Base-by-base conservation (phyloP, 2,797 vertebrate species). In the Characodon lateralis region DNA sequence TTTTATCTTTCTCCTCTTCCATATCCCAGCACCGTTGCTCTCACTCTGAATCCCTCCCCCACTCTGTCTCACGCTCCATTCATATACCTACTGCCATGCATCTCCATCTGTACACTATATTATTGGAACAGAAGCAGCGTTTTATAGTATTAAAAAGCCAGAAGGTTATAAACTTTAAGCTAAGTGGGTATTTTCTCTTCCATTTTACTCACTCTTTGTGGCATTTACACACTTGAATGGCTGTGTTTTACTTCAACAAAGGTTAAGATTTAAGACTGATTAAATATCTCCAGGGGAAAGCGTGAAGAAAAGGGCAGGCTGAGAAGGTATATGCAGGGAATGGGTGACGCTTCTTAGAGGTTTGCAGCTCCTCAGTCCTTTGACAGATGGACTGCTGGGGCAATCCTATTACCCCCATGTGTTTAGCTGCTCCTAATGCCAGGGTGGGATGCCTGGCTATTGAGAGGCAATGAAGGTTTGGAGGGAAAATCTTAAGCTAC, bases 331-430 rank as follows among this genome's bases (percentile, higher is more conserved):
- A 84, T 84, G 72, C 83, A 81, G 87, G 86, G 85, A 84, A 85
- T 85, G 82, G 72, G 87, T 89, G 88, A 87, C 85, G 72, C 77
- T 66, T 92, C 85, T 78, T 72, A 3, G 79, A 79, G 91, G 85
- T 92, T 89, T 87, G 81, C 84, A 85, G 79, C 85, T 89, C 82
- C 88, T 93, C 90, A 77, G 78, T 89, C 85, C 78, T 82, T 86
- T 91, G 93, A 90, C 93, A 95, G 93, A 94, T 95, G 93, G 93
- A 91, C 83, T 78, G 66, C 89, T 75, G 79, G 89, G 89, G 78
- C 91, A 95, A 95, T 95, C 93, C 94, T 94, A 94, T 95, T 95
- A 95, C 90, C 79, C 83, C 83, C 86, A 66, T 88, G 91, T 90
- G 92, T 92, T 91, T 81, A 92, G 90, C 89, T 90, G 78, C 77